These are phyloP conservation scores for Eufriesea mexicana DNA, from an alignment of 1,140 invertebrate genomes.

Conservation along the genomic window DNA sequence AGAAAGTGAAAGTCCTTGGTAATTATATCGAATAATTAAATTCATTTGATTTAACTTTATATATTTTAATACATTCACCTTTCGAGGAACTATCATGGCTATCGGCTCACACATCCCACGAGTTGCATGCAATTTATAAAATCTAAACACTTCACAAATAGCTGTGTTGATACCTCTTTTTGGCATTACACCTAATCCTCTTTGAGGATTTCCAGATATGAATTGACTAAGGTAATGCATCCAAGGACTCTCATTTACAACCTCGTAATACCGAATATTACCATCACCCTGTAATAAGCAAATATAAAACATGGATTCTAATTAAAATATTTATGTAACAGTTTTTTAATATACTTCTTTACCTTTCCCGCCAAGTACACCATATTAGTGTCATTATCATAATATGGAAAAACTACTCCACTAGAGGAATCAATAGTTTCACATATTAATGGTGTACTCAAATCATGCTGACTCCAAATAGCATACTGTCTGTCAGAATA, in stretches of 20 bases:
- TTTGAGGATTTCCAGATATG: conserved; percentile 93
- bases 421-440: conserved; percentile 96
- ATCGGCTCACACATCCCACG: conserved; percentile 94
- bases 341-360: conserved; percentile 48
- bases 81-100: conserved; percentile 96
- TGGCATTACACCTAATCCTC: conserved; percentile 95
- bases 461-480: conserved; percentile 92
- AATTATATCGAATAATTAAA: not conserved
- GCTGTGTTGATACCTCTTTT: conserved; percentile 94
- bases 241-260: conserved; percentile 92
- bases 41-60: not conserved
- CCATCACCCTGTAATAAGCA: conserved; percentile 89
- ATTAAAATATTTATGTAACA: not conserved
- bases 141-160: conserved; percentile 93
- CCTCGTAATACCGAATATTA: conserved; percentile 97
- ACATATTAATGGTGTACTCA: conserved; percentile 88
- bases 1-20: conserved; percentile 40
- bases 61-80: conserved; percentile 81
- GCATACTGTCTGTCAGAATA: conserved; percentile 94
- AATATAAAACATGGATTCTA: not conserved
- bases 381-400: conserved; percentile 95
- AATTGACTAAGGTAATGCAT: conserved; percentile 95
- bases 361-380: conserved; percentile 92
- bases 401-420: conserved; percentile 96
- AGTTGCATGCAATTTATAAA: conserved; percentile 96